Percentiles rank a stretch among this genome's conserved stretches.
phyloP scores from a whole-genome alignment of 2,797 vertebrate species.

The Falco rusticolus region DNA sequence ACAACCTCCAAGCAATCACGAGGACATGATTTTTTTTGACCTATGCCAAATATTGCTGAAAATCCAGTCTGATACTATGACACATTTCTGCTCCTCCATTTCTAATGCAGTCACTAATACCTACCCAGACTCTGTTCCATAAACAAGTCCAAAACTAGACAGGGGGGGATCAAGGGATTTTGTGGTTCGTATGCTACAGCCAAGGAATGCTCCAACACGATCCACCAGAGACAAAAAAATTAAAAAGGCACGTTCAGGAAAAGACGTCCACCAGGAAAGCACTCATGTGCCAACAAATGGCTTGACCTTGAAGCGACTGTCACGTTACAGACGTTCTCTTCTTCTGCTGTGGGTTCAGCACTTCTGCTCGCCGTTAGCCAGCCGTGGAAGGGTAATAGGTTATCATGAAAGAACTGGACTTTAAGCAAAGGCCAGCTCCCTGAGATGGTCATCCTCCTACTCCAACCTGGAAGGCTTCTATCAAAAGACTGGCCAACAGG shows the following conservation, averaged over 20 bases:
- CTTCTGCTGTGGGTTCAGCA: not conserved
- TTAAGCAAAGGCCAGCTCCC: not conserved
- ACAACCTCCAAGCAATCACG: not conserved
- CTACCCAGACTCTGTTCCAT: conserved; percentile 37
- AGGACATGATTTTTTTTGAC: not conserved
- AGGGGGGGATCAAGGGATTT: conserved; percentile 60
- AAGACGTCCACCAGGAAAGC: not conserved
- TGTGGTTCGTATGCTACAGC: not conserved
- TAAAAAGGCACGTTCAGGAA: not conserved
- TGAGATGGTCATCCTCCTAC: not conserved
- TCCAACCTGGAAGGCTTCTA: not conserved
- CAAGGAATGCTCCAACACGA: conserved; percentile 37
- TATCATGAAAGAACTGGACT: not conserved
- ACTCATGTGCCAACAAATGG: not conserved
- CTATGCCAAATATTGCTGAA: not conserved
- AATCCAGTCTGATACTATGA: not conserved
- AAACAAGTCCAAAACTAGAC: conserved; percentile 65
- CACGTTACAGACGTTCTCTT: not conserved
- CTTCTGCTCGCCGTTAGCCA: not conserved
- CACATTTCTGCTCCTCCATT: conserved; percentile 24
- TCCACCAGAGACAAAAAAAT: not conserved
- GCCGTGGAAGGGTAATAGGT: not conserved
- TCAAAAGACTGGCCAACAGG: not conserved
- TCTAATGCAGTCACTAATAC: conserved; percentile 40
- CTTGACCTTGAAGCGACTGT: not conserved